Evolutionary conservation across 2,888 invertebrate genomes (phyloP).

Genomic region (Trachelus stipa): DNA sequence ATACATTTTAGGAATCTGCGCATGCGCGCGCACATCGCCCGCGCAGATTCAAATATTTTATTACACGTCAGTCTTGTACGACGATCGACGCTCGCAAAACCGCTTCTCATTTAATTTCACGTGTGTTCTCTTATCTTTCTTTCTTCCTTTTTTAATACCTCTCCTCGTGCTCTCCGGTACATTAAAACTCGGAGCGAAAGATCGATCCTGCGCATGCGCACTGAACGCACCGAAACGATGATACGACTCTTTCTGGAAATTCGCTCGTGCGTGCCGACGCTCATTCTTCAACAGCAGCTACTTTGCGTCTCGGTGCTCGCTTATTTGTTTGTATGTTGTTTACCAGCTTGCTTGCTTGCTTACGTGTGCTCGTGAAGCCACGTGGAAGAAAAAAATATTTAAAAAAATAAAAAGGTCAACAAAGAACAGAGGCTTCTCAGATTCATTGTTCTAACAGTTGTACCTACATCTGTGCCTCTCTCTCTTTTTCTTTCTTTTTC

Average conservation of each 20-base stretch:
- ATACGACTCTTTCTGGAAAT: constrained; percentile 44
- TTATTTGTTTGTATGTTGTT: background rate
- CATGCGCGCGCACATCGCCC: background rate
- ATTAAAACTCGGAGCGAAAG: background rate
- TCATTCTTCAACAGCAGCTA: background rate
- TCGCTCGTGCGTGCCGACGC: constrained; percentile 24
- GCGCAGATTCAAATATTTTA: constrained; percentile 1
- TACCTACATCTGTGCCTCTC: background rate
- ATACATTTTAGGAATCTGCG: constrained; percentile 27
- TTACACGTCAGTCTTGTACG: constrained; percentile 47
- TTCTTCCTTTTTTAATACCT: background rate
- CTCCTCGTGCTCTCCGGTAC: background rate
- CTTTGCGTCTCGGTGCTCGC: background rate
- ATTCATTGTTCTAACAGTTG: background rate
- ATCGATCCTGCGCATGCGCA: constrained; percentile 31
- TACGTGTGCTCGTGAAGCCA: background rate
- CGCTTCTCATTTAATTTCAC: constrained; percentile 28
- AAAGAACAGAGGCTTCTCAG: background rate
- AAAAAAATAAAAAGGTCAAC: background rate
- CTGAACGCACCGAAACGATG: constrained; percentile 33
- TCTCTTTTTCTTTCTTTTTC: background rate
- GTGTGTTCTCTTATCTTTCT: constrained; percentile 16
- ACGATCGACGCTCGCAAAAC: constrained; percentile 40
- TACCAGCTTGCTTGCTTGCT: background rate
- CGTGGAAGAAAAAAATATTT: background rate